Evolutionary conservation across 2,797 vertebrate species (phyloP), one percentile per base, ranked within the genome.

Genomic region (Enteromius fasciolatus): DNA sequence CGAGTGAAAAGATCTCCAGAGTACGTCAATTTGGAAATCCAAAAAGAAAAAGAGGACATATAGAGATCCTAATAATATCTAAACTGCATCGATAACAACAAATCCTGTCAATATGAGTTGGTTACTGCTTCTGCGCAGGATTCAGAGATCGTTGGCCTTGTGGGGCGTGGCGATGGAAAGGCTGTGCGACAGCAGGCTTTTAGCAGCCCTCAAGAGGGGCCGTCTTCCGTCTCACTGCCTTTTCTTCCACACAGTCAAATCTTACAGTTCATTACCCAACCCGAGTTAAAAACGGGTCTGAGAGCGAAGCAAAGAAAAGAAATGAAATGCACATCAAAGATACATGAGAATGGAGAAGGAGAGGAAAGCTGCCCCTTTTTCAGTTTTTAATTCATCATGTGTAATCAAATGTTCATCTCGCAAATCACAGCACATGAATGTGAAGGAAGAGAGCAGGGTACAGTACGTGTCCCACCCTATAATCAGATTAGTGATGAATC

Each of bases 241-340:
- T 77, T 39, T 81, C 82, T 87, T 86, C 88, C 83, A 89, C 89
- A 87, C 83, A 88, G 87, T 89, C 78, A 76, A 87, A 88, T 88
- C 67, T 87, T 86, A 85, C 46, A 81, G 86, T 87, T 88, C 85
- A 85, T 86, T 87, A 87, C 85, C 70, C 74, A 76, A 78, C 20
- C 33, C n/a, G 78, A 86, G 76, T 70, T 84, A 81, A 83, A 84
- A 84, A 78, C 69, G 41, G 25, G 85, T 87, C 75, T 86, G 76
- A 75, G 82, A 81, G 33, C 36, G 31, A 86, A 76, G 8, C 73
- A 72, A 78, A 39, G 69, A 74, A 52, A 78, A 83, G 80, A 88
- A 83, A 87, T 84, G 87, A 84, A 84, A 78, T 46, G 75, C 73
- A 84, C 87, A 89, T 90, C 75, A 89, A 90, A 89, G 87, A 89